phyloP scores from a whole-genome alignment of 1,140 invertebrate genomes.

The Euwallacea fornicatus region DNA sequence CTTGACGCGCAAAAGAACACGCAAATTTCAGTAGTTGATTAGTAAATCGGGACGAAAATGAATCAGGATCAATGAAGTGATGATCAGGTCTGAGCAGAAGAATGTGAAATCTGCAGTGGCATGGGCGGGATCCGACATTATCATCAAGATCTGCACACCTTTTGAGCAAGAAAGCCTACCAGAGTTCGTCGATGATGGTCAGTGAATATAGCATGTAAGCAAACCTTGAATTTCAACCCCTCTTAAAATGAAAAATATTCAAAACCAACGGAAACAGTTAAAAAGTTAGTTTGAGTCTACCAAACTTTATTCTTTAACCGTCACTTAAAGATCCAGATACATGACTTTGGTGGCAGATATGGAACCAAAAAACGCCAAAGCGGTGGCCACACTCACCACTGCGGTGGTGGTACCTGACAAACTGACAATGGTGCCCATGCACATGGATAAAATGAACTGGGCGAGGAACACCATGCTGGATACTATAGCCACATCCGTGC shows the following conservation, averaged over 20 bases:
- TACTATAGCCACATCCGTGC: slow-evolving; percentile 91
- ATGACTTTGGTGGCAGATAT: slow-evolving; percentile 82
- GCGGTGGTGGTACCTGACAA: slow-evolving; percentile 82
- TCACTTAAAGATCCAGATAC: slow-evolving; percentile 72
- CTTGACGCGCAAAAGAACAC: neutral
- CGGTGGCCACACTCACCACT: slow-evolving; percentile 79
- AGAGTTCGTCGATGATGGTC: slow-evolving; percentile 41
- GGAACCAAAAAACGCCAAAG: slow-evolving; percentile 81
- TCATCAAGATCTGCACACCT: slow-evolving; percentile 42
- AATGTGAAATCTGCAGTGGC: slow-evolving; percentile 42
- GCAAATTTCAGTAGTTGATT: neutral
- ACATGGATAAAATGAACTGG: slow-evolving; percentile 85
- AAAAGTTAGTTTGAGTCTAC: neutral
- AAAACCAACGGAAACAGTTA: neutral
- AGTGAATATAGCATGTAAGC: slow-evolving; percentile 49
- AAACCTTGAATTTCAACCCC: neutral
- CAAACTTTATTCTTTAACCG: neutral
- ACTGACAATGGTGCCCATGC: slow-evolving; percentile 83
- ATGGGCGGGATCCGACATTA: slow-evolving; percentile 45
- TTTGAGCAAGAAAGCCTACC: slow-evolving; percentile 30
- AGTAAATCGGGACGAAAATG: neutral
- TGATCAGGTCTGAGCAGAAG: slow-evolving; percentile 34
- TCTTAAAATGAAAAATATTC: too few relatives aligned
- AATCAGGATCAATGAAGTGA: slow-evolving; percentile 13
- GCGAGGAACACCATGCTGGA: slow-evolving; percentile 95